Evolutionary conservation across 2,888 invertebrate genomes (phyloP).

Genomic region (Marasmarcha lunaedactyla): DNA sequence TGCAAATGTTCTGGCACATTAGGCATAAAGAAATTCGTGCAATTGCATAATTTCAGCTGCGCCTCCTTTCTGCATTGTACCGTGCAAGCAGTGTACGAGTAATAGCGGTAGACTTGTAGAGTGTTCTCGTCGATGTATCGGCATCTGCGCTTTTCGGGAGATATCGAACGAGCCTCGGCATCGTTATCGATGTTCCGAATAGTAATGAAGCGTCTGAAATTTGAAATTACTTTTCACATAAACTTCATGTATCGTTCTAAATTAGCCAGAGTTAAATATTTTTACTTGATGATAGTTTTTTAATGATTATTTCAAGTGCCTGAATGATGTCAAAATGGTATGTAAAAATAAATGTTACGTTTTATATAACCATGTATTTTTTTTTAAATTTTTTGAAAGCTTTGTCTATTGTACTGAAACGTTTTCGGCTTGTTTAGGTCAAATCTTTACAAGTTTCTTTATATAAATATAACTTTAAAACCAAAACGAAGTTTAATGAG

Average conservation of each 20-base stretch:
- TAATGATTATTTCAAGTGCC: too few species aligned
- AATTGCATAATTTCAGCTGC: slow-evolving; percentile 74
- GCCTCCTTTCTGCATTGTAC: slow-evolving; percentile 79
- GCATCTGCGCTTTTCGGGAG: slow-evolving; percentile 78
- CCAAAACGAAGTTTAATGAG: too few species aligned
- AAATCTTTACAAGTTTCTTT: too few species aligned
- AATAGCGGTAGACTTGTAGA: slow-evolving; percentile 69
- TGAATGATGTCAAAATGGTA: too few species aligned
- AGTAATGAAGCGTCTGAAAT: slow-evolving; percentile 62
- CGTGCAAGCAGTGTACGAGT: slow-evolving; percentile 79
- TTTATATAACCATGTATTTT: too few species aligned
- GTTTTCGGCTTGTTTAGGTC: too few species aligned
- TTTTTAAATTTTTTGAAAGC: too few species aligned
- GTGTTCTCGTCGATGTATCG: slow-evolving; percentile 77
- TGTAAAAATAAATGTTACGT: too few species aligned
- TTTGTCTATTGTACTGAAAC: too few species aligned
- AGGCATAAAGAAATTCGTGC: slow-evolving; percentile 79
- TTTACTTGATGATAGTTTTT: too few species aligned
- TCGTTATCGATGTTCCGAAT: slow-evolving; percentile 78
- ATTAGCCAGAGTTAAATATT: too few species aligned
- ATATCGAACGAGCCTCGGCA: slow-evolving; percentile 71
- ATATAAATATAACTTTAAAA: too few species aligned
- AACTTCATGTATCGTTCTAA: background rate
- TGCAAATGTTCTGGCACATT: slow-evolving; percentile 66
- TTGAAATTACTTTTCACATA: background rate